A percentile compares a stretch with the other conserved stretches of the same genome.
These are phyloP conservation scores for Orthosia cruda DNA, from an alignment of 2,888 invertebrate species.

Conservation along the genomic window DNA sequence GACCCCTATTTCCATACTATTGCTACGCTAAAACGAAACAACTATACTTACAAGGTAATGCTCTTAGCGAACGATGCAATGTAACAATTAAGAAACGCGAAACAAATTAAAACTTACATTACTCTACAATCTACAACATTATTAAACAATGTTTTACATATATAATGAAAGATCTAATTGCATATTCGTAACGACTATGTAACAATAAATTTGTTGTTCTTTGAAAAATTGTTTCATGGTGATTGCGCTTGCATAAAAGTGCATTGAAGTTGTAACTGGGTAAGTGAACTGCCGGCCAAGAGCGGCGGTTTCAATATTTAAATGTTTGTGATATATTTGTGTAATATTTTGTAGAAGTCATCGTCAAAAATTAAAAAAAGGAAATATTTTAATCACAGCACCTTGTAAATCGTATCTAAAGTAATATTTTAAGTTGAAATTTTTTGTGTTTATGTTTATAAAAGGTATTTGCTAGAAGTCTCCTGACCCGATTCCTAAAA, in stretches of 20 bases:
- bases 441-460: too few species aligned
- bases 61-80: constrained; percentile 10
- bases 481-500: too few species aligned
- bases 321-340: neutral
- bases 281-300: constrained; percentile 1
- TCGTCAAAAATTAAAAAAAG: neutral
- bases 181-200: constrained; percentile 24
- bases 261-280: constrained; percentile 7
- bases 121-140: constrained; percentile 22
- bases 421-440: too few species aligned
- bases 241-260: constrained; percentile 17
- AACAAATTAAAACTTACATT: constrained; percentile 30
- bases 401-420: too few species aligned
- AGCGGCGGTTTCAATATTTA: neutral
- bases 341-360: neutral
- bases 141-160: constrained; percentile 28
- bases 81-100: constrained; percentile 12
- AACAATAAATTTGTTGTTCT: constrained; percentile 35
- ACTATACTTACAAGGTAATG: constrained; percentile 27
- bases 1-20: neutral
- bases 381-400: neutral
- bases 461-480: too few species aligned
- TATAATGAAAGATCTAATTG: constrained; percentile 34
- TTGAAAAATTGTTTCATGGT: constrained; percentile 17
- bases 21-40: neutral